Evolutionary conservation across 2,113 vertebrate genomes (phyloP).

Genomic region (Taurulus bubalis): DNA sequence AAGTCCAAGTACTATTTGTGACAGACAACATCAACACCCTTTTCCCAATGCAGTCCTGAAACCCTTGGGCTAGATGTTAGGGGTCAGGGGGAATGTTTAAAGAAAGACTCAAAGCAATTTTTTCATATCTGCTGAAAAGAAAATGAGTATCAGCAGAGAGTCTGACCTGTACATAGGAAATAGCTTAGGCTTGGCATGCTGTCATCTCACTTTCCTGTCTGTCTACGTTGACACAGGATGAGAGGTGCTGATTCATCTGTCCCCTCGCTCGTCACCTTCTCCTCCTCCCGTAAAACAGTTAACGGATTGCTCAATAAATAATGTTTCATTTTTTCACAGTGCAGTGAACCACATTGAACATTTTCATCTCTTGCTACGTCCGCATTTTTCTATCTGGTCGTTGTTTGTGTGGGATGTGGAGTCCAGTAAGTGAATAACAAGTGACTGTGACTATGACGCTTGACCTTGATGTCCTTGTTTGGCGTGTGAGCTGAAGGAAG

Average conservation of each 20-base stretch:
- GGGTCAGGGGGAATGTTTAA: constrained; percentile 10
- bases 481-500: constrained; percentile 14
- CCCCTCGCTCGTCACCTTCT: constrained; percentile 41
- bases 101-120: not conserved
- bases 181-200: constrained; percentile 19
- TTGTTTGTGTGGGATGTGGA: constrained; percentile 39
- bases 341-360: constrained; percentile 4
- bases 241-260: constrained; percentile 56
- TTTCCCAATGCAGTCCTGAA: constrained; percentile 35
- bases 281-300: constrained; percentile 20
- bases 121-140: constrained; percentile 9
- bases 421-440: constrained; percentile 49
- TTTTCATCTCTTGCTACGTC: constrained; percentile 36
- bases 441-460: constrained; percentile 49
- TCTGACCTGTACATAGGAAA: constrained; percentile 51
- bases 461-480: constrained; percentile 54
- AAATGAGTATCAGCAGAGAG: constrained; percentile 19
- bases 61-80: constrained; percentile 78
- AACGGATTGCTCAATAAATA: not conserved
- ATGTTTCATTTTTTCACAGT: constrained; percentile 11
- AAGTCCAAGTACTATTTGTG: constrained; percentile 80
- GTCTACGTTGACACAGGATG: constrained; percentile 64
- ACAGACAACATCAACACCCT: constrained; percentile 65
- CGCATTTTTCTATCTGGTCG: constrained; percentile 28
- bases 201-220: constrained; percentile 57